Evolutionary conservation across 2,797 vertebrate genomes (phyloP), one percentile per base, ranked within the genome.

Genomic region (Tachyglossus aculeatus): DNA sequence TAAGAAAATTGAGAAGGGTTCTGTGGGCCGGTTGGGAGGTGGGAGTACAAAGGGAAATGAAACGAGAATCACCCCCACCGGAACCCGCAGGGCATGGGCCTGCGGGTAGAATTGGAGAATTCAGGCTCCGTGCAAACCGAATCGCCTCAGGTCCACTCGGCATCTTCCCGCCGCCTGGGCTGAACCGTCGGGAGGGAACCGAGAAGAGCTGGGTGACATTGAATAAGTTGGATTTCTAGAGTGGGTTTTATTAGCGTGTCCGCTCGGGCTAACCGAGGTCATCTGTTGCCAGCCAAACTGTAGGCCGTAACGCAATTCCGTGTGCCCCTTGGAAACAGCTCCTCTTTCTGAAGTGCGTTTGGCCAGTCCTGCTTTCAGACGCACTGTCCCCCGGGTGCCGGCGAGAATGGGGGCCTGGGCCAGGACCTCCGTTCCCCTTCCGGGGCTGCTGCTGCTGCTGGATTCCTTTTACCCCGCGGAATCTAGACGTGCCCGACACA

Each of bases 1-100:
- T 94, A 40, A 92, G 83, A 94, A 93, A 93, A 90, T 90, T 81
- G 92, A 93, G 90, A 88, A 84, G n/a, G n/a, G n/a, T n/a, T n/a
- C n/a, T n/a, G n/a, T n/a, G n/a, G n/a, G n/a, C n/a, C n/a, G n/a
- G n/a, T n/a, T n/a, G n/a, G n/a, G n/a, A n/a, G n/a, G n/a, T n/a
- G n/a, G n/a, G n/a, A n/a, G n/a, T n/a, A n/a, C n/a, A n/a, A n/a
- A 40, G 43, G 77, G 86, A 92, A 88, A 88, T 86, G 82, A 86
- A 89, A 91, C 89, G 58, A 81, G 93, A 91, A 86, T 88, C 69
- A 60, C 72, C 48, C 88, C 84, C 60, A 65, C 57, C 83, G 82
- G 82, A 80, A 74, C 71, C 64, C 77, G 38, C 81, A 84, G 88
- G 79, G 85, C 87, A 57, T 75, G 83, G 67, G 7, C 57, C 66